Conservation (phyloP, 2,113 vertebrate species). For the Merops nubicus region DNA sequence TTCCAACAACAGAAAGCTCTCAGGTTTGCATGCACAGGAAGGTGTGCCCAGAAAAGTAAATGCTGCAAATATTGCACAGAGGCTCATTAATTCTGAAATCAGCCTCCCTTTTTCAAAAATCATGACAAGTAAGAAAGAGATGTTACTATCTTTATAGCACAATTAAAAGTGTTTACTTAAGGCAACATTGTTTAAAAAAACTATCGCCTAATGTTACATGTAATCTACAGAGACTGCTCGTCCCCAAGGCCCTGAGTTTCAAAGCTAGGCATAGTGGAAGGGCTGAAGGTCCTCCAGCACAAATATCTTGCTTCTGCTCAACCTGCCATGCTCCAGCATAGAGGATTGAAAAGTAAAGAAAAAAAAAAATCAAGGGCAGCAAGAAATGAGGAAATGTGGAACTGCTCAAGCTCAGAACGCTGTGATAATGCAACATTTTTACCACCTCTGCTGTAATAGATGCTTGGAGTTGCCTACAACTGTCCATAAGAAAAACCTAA, state of each 20-base stretch:
- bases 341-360: neutral
- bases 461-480: neutral
- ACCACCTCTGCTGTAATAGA: neutral
- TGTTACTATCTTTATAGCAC: neutral
- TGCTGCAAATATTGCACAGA: neutral
- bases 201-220: neutral
- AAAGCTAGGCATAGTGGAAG: neutral
- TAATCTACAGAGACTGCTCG: neutral
- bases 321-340: neutral
- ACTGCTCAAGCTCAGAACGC: neutral
- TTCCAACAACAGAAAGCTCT: neutral
- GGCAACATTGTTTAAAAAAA: constrained; percentile 13
- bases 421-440: neutral
- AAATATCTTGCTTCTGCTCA: neutral
- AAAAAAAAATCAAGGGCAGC: neutral
- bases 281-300: neutral
- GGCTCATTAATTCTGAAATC: neutral
- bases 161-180: neutral
- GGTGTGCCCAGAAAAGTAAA: neutral
- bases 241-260: neutral
- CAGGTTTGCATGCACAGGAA: neutral
- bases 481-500: neutral
- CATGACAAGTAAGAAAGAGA: neutral
- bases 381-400: neutral
- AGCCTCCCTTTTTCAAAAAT: neutral